Evolutionary conservation across 2,888 invertebrate genomes (phyloP), one percentile per base, ranked within the genome.

Genomic region (Acleris sparsana): DNA sequence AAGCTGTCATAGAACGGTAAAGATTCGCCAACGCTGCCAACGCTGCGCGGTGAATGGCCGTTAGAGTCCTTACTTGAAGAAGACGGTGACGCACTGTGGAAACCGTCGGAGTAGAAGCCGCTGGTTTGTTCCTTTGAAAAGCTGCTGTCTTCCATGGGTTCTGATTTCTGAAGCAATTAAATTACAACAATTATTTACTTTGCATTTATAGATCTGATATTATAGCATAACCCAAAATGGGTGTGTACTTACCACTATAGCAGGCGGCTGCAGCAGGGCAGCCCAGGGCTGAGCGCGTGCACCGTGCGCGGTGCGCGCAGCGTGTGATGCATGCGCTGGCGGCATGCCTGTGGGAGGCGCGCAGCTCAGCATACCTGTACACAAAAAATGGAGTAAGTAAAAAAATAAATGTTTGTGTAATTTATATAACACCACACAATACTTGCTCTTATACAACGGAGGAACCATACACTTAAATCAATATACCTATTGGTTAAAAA

Each of bases 61-160:
- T 89, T 90, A 0, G 92, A 93, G 71, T 93, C 93, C 71, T 93
- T 93, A 73, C 92, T 92, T 61, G 94, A 94, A 11, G 93, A 93
- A 2, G 93, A 93, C 0, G 94, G 94, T 0, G 94, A 94, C 0
- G 94, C 93, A 68, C 94, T 94, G 73, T 93, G 93, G 75, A 94
- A 93, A 3, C 93, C 93, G 72, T 94, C 94, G n/a, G 94, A 94
- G 73, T 93, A 94, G 73, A 94, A 94, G 7, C 93, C 93, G 66
- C 94, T 93, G 1, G 93, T 93, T 73, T 94, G 94, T 69, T 94
- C 94, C 74, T 94, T 93, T 7, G 88, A 74, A 73, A 87, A 92
- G 71, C 82, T 88, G 53, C 84, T 83, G 13, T 88, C 91, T 70
- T 89, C 91, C 86, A 82, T 89, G 65, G 82, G 91, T 80, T 94